These are phyloP conservation scores for Nomada hirtipes DNA, from an alignment of 2,888 invertebrate species.

Conservation along the genomic window DNA sequence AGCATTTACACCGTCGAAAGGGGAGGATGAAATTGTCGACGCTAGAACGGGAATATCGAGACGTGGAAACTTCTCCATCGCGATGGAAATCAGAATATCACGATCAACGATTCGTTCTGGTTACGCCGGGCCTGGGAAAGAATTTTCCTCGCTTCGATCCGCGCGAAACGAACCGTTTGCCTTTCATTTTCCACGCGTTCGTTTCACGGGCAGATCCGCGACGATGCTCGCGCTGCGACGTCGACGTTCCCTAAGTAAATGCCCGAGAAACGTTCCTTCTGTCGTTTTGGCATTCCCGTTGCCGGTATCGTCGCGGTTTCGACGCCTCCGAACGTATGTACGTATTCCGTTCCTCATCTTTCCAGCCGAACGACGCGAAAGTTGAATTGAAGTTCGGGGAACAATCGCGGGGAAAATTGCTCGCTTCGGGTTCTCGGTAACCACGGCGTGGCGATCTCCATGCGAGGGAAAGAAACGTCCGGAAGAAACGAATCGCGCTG, in stretches of 20 bases:
- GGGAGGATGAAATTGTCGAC: too few species aligned
- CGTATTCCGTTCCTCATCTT: too few species aligned
- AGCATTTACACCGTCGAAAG: conserved; percentile 2
- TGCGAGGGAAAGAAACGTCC: not conserved
- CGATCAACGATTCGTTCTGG: conserved; percentile 49
- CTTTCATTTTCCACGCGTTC: conserved; percentile 49
- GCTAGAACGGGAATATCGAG: not conserved
- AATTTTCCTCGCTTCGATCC: conserved; percentile 50
- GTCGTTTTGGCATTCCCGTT: not conserved
- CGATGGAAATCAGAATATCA: not conserved
- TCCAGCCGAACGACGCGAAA: too few species aligned
- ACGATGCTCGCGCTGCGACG: not conserved
- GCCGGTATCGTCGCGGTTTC: not conserved
- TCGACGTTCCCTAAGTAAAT: conserved; percentile 50
- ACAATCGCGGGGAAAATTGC: too few species aligned
- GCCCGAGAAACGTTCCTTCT: conserved; percentile 38
- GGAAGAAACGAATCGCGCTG: not conserved
- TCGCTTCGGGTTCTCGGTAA: not conserved
- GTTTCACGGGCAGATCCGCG: conserved; percentile 6
- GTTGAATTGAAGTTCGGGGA: too few species aligned
- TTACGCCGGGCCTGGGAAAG: conserved; percentile 40
- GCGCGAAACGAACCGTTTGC: conserved; percentile 14
- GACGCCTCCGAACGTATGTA: too few species aligned
- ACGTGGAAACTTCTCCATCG: too few species aligned
- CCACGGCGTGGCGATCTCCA: not conserved